These are phyloP conservation scores for Mormyrops attenuatus DNA, from an alignment of 2,797 vertebrate genomes.

Conservation along the genomic window DNA sequence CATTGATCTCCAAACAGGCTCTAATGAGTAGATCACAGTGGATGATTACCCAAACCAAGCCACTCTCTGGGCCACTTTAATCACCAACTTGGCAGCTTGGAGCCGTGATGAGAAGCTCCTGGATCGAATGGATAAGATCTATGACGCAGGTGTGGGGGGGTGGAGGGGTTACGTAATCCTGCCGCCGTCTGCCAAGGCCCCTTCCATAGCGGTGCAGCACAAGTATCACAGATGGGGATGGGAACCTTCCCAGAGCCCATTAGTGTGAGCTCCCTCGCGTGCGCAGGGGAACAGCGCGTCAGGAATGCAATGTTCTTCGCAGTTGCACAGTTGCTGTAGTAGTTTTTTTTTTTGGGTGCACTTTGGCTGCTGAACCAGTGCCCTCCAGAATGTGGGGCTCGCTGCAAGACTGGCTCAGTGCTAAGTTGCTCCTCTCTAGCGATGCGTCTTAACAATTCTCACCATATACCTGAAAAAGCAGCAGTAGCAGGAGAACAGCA, in stretches of 20 bases:
- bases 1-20: neutral
- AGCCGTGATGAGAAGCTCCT: neutral
- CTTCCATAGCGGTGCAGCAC: neutral
- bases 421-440: neutral
- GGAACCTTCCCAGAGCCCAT: neutral
- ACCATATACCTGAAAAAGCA: neutral
- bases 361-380: neutral
- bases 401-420: neutral
- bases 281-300: neutral
- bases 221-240: neutral
- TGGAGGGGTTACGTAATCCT: neutral
- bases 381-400: neutral
- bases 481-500: neutral
- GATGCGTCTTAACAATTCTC: neutral
- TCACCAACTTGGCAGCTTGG: neutral
- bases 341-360: neutral
- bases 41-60: slow-evolving; percentile 7
- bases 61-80: neutral
- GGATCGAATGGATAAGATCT: neutral
- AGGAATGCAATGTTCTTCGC: neutral
- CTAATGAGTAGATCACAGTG: neutral
- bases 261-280: neutral
- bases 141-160: neutral
- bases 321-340: neutral
- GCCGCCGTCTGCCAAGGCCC: neutral